Percentiles rank a stretch among this genome's conserved stretches.
phyloP scores from a whole-genome alignment of 2,797 vertebrate genomes.

The Gymnothorax reevesii region DNA sequence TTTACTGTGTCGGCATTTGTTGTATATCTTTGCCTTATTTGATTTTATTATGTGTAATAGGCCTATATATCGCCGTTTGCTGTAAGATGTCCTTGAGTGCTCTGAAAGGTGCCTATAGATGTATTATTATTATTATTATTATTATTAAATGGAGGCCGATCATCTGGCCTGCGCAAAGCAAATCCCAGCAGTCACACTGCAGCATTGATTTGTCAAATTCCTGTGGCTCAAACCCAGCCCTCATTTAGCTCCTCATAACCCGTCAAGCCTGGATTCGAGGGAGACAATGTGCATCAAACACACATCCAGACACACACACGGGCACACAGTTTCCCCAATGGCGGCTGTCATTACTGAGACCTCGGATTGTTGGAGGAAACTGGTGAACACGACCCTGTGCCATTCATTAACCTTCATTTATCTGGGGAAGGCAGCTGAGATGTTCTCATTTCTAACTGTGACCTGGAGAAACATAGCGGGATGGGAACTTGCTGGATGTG shows the following conservation, averaged over 20 bases:
- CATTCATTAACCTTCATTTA: conserved; percentile 13
- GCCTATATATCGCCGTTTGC: too few species aligned
- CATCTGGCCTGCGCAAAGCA: not conserved
- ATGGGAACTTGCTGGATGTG: not conserved
- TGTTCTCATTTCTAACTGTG: not conserved
- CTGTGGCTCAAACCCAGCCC: not conserved
- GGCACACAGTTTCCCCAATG: not conserved
- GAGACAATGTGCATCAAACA: too few species aligned
- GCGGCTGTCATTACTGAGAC: not conserved
- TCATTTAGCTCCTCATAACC: not conserved
- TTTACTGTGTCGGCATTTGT: too few species aligned
- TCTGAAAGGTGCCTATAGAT: too few species aligned
- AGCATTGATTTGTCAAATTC: conserved; percentile 42
- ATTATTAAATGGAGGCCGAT: too few species aligned
- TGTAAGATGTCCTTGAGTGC: too few species aligned
- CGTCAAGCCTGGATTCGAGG: not conserved
- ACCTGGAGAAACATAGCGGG: not conserved
- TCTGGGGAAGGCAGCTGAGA: not conserved
- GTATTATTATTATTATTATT: too few species aligned
- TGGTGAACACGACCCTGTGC: not conserved
- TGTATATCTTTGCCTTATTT: too few species aligned
- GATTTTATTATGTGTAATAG: too few species aligned
- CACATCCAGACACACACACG: not conserved
- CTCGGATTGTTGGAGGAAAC: not conserved
- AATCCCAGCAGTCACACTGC: conserved; percentile 31